Base-by-base conservation (phyloP, 2,888 invertebrate genomes). In the Saturnia japonica region DNA sequence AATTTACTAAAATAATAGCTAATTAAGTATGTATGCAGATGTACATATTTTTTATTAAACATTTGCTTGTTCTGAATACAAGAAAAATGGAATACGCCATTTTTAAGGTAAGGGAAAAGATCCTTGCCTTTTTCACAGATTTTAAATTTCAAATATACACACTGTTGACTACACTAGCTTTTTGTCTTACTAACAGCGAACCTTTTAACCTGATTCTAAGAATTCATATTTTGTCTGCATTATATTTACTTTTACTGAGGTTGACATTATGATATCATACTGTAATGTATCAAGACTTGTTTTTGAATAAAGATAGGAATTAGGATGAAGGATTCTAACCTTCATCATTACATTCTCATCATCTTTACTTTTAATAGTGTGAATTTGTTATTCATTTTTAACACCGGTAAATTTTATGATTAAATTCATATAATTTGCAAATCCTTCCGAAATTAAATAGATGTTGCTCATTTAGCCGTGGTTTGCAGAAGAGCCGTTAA, bases 181-280 rank as follows among this genome's bases (percentile, higher is more conserved):
- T 28, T 60, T 28, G 12, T 28, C 57, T 60, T 14, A 60, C 57
- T 60, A 60, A 60, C 25, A 60, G 57, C 28, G 57, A 60, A 60
- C 57, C 57, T 60, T 60, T 60, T 60, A 25, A 28, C 57, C 25
- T 60, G 57, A 25, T 60, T 60, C 57, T 60, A 28, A 60, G 57
- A 60, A 28, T 25, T 25, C 57, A 60, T 22, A 25, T 14, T 28
- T 60, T 28, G 57, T 60, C 1, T 11, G 9, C 9, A 22, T 11
- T 25, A 28, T 60, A 60, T 28, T 60, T 25, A 28, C 28, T 28
- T 60, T 60, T 60, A 28, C 28, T 60, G 57, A 60, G 28, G 14
- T 25, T 60, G 57, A 14, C 25, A 60, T 60, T 28, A 28, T 14
- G 6, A 14, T 28, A 14, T 60, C 25, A 14, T 60, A 60, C 7